These are phyloP conservation scores for Pterocles burchelli DNA, from an alignment of 2,113 vertebrate genomes.

Conservation along the genomic window DNA sequence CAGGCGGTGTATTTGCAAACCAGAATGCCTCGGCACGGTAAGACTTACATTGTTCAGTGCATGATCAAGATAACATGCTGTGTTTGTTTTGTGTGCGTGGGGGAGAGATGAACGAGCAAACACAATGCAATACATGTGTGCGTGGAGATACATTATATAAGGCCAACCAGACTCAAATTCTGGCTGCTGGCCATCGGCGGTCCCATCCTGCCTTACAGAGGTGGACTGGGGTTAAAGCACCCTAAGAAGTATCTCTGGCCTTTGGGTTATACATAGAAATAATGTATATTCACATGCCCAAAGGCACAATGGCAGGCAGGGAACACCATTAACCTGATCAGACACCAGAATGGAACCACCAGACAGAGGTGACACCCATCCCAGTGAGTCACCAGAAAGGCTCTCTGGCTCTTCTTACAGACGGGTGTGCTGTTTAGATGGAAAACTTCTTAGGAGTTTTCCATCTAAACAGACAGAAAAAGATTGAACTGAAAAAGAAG, in stretches of 20 bases:
- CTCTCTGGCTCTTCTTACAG: neutral
- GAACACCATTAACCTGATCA: neutral
- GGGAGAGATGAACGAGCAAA: neutral
- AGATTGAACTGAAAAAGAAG: neutral
- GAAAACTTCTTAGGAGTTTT: neutral
- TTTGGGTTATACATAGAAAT: neutral
- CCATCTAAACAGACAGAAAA: neutral
- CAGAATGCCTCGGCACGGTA: too few relatives aligned
- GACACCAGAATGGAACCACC: neutral
- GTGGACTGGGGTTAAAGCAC: neutral
- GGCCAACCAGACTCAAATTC: neutral
- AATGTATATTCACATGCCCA: neutral
- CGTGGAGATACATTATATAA: neutral
- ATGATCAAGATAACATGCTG: accelerated
- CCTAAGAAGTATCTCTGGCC: neutral
- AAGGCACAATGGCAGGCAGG: neutral
- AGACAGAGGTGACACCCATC: neutral
- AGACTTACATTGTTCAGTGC: too few relatives aligned
- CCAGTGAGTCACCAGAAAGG: neutral
- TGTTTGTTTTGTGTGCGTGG: accelerated
- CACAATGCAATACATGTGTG: neutral
- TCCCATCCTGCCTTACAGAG: neutral
- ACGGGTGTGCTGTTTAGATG: neutral
- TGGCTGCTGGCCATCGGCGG: accelerated
- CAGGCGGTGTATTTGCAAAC: accelerated